These are phyloP conservation scores for Phyllotreta striolata DNA, from an alignment of 2,888 invertebrate species.

Conservation along the genomic window DNA sequence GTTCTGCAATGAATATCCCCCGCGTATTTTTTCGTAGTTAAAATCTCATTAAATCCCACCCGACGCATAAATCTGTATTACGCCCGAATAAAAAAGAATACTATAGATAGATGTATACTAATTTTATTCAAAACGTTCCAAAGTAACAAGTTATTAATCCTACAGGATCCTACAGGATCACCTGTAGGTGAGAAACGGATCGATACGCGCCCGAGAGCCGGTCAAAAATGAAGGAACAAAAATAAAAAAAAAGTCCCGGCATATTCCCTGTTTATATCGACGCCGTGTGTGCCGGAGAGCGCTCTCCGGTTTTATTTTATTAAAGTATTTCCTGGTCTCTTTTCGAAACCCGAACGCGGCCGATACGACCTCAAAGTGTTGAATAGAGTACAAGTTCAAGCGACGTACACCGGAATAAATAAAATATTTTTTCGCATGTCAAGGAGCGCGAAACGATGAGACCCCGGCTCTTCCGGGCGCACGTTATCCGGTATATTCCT, in stretches of 20 bases:
- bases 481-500: too few species aligned
- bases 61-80: too few species aligned
- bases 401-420: conserved; percentile 7
- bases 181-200: conserved; percentile 25
- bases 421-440: neutral
- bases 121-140: too few species aligned
- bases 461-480: neutral
- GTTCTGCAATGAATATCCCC: too few species aligned
- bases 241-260: too few species aligned
- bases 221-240: conserved; percentile 25
- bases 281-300: conserved; percentile 25
- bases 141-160: too few species aligned
- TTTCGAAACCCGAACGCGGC: conserved; percentile 3
- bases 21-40: too few species aligned
- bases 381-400: conserved; percentile 8
- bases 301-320: conserved; percentile 25
- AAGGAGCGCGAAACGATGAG: neutral
- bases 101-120: too few species aligned
- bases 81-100: too few species aligned
- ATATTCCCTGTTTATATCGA: conserved; percentile 24
- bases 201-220: conserved; percentile 11
- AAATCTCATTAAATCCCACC: too few species aligned
- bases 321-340: conserved; percentile 25
- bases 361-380: conserved; percentile 8
- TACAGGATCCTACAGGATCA: conserved; percentile 11